A percentile compares a stretch with the other conserved stretches of the same genome.
These are phyloP conservation scores for Gallinago solitaria DNA, from an alignment of 2,797 vertebrate genomes.

Conservation along the genomic window DNA sequence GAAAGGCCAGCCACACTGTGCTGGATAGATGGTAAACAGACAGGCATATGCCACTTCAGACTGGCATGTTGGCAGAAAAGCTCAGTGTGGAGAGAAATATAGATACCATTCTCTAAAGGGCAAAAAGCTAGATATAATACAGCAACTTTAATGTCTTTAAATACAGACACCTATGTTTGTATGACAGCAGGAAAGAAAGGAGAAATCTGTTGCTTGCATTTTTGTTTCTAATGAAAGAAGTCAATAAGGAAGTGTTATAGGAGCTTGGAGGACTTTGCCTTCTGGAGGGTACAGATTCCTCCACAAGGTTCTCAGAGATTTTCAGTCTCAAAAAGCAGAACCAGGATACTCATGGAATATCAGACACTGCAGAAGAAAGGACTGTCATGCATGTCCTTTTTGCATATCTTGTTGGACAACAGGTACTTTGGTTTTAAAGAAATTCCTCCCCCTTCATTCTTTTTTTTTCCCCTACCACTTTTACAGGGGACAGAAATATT, in stretches of 20 bases:
- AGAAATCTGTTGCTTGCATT: background rate
- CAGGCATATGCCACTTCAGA: background rate
- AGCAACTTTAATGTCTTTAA: background rate
- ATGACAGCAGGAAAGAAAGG: background rate
- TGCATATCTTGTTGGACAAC: background rate
- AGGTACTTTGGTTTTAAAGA: background rate
- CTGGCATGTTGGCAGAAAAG: background rate
- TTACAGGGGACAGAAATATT: background rate
- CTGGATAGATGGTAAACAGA: background rate
- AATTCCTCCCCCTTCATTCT: background rate
- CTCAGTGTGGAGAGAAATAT: background rate
- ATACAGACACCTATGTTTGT: background rate
- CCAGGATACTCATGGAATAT: background rate
- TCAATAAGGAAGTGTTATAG: background rate
- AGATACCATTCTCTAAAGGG: background rate
- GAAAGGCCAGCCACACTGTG: background rate
- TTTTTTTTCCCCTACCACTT: background rate
- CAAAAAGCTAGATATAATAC: background rate
- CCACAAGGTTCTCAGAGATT: background rate
- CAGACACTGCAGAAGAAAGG: background rate
- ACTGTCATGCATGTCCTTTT: background rate
- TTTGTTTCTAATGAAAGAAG: background rate
- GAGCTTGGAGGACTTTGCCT: background rate
- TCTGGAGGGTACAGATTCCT: background rate
- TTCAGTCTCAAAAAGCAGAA: background rate